phyloP scores from a whole-genome alignment of 2,888 invertebrate genomes.

The Protodeltote pygarga region DNA sequence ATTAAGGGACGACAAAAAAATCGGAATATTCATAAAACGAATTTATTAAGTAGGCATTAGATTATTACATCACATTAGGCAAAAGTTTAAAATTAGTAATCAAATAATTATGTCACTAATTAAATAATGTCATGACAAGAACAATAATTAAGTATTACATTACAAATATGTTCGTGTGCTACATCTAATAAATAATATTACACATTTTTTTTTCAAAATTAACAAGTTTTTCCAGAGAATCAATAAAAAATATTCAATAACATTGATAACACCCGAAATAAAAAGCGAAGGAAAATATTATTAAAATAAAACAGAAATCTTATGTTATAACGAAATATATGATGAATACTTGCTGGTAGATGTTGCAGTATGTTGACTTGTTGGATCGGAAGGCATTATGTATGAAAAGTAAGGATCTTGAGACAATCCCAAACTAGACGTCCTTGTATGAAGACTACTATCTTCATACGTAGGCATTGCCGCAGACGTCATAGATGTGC shows the following conservation, averaged over 20 bases:
- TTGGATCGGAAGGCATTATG: slow-evolving; percentile 63
- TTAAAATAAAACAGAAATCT: not conserved
- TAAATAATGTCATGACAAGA: no score
- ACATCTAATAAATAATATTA: no score
- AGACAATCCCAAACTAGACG: slow-evolving; percentile 59
- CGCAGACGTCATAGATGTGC: slow-evolving; percentile 60
- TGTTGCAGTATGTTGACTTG: slow-evolving; percentile 61
- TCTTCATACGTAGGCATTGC: slow-evolving; percentile 75
- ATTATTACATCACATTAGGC: not conserved
- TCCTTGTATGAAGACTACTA: slow-evolving; percentile 60
- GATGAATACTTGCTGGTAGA: slow-evolving; percentile 70
- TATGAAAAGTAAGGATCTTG: slow-evolving; percentile 78
- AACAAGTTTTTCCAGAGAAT: no score
- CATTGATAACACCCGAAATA: not conserved
- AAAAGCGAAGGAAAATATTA: slow-evolving; percentile 5
- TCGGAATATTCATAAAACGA: not conserved
- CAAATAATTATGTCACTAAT: not conserved
- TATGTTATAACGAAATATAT: slow-evolving; percentile 72
- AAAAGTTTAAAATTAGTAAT: not conserved
- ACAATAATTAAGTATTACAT: no score
- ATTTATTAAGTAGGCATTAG: not conserved
- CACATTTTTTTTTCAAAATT: no score
- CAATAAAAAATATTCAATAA: not conserved
- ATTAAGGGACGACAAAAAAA: no score
- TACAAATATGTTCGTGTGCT: no score